phyloP scores from a whole-genome alignment of 2,888 invertebrate species.

The Heliconius aoede region DNA sequence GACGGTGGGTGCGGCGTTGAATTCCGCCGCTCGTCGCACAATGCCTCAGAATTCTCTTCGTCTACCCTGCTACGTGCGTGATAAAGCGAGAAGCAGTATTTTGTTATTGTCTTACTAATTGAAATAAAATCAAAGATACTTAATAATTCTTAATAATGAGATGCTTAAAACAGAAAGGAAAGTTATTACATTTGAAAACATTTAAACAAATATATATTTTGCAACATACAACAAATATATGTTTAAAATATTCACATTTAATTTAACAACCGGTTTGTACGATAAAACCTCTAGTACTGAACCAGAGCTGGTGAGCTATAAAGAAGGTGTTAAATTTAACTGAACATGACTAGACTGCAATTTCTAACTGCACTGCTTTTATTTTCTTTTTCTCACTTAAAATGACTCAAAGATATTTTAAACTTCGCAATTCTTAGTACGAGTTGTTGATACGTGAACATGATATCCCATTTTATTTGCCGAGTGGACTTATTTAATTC shows the following conservation, averaged over 20 bases:
- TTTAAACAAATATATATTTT: neutral
- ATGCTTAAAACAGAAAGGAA: neutral
- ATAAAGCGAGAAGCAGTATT: too few relatives aligned
- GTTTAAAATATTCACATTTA: constrained; percentile 29
- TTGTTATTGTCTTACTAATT: neutral
- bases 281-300: constrained; percentile 44
- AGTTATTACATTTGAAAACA: neutral
- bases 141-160: neutral
- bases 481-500: neutral
- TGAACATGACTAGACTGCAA: constrained; percentile 37
- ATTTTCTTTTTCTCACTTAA: constrained; percentile 32
- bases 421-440: constrained; percentile 7
- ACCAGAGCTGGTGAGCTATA: constrained; percentile 45
- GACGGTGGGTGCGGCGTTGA: too few relatives aligned
- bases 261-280: constrained; percentile 39
- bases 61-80: too few relatives aligned
- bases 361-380: constrained; percentile 33
- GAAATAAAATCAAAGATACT: neutral
- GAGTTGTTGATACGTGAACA: neutral
- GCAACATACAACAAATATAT: neutral
- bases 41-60: too few relatives aligned
- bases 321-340: constrained; percentile 50
- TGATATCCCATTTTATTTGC: neutral
- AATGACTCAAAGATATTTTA: constrained; percentile 27
- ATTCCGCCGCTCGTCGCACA: too few relatives aligned